These are phyloP conservation scores for Eira barbara DNA, from an alignment of 2,113 vertebrate species.

Conservation along the genomic window DNA sequence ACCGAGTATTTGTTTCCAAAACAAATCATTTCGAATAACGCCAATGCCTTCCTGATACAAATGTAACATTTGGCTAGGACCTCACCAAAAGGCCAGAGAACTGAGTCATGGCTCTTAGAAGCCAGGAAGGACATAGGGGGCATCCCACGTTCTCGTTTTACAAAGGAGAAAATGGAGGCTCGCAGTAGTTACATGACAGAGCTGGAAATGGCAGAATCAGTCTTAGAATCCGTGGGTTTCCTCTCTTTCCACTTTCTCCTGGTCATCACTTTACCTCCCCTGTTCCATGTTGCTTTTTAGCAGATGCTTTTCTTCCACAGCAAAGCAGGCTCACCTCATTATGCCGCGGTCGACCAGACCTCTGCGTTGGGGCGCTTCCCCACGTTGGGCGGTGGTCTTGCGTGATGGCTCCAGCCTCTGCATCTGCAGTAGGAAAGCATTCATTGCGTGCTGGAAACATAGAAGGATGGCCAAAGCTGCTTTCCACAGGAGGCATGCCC, in stretches of 20 bases:
- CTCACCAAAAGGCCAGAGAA: not conserved
- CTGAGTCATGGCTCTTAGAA: not conserved
- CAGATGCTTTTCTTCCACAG: not conserved
- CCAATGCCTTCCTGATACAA: not conserved
- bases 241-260: rapidly evolving
- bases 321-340: not conserved
- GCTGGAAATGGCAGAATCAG: not conserved
- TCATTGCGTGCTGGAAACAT: rapidly evolving
- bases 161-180: not conserved
- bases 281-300: rapidly evolving
- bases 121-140: not conserved
- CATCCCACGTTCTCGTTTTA: not conserved
- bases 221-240: not conserved
- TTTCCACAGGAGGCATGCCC: not conserved
- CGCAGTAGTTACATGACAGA: not conserved
- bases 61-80: not conserved
- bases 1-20: not conserved
- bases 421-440: not conserved
- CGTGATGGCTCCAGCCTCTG: too few species aligned
- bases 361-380: not conserved
- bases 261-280: not conserved
- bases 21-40: not conserved
- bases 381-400: rapidly evolving
- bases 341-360: not conserved
- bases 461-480: not conserved